phyloP scores from a whole-genome alignment of 2,888 invertebrate genomes.

The Odontocolon sp. region DNA sequence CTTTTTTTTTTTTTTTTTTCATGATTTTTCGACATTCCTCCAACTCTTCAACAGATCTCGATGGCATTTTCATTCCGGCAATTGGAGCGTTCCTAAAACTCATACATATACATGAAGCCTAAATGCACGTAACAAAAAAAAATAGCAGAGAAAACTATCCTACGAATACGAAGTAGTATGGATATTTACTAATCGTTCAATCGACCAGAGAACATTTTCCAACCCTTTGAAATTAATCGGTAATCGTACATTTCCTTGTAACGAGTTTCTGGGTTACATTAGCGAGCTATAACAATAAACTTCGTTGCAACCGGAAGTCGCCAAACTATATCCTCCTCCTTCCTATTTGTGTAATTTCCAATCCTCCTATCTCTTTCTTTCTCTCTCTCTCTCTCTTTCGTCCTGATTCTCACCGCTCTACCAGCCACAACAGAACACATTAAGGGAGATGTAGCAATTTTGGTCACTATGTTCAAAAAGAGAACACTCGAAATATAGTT shows the following conservation, averaged over 20 bases:
- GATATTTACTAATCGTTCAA: slow-evolving; percentile 51
- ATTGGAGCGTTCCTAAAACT: neutral
- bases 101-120: neutral
- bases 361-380: neutral
- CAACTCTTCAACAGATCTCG: neutral
- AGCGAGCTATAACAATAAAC: slow-evolving; percentile 52
- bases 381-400: neutral
- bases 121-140: too few relatives aligned
- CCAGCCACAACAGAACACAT: slow-evolving; percentile 8
- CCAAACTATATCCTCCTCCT: slow-evolving; percentile 17
- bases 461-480: too few relatives aligned
- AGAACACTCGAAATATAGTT: too few relatives aligned
- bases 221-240: slow-evolving; percentile 27
- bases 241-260: slow-evolving; percentile 38
- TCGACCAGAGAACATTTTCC: slow-evolving; percentile 37
- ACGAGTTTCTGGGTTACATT: slow-evolving; percentile 43
- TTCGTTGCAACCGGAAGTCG: slow-evolving; percentile 42
- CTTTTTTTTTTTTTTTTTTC: too few relatives aligned
- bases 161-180: too few relatives aligned
- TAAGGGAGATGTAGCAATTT: too few relatives aligned
- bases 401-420: slow-evolving; percentile 4
- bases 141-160: too few relatives aligned
- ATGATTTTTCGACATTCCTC: slow-evolving; percentile 31
- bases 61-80: slow-evolving; percentile 5
- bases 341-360: neutral